phyloP scores from a whole-genome alignment of 2,113 vertebrate species.

The Nesoenas mayeri region DNA sequence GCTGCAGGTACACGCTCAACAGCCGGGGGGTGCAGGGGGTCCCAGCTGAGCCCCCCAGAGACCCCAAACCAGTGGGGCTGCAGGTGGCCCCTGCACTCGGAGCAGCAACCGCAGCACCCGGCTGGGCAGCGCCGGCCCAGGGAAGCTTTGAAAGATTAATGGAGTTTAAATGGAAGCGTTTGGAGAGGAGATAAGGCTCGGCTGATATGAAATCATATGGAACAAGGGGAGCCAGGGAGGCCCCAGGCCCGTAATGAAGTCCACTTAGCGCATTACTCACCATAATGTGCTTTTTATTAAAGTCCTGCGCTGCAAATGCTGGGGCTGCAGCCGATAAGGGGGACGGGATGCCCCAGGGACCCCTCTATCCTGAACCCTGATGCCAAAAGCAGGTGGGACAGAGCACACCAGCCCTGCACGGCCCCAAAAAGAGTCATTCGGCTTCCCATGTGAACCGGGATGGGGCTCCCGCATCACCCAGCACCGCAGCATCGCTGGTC shows the following conservation, averaged over 20 bases:
- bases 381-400: accelerated
- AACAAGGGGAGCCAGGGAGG: conserved; percentile 47
- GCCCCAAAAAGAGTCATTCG: neutral
- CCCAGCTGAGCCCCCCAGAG: neutral
- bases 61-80: neutral
- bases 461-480: neutral
- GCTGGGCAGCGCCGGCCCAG: neutral
- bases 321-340: neutral
- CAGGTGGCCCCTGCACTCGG: neutral
- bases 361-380: too few relatives aligned
- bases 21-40: accelerated
- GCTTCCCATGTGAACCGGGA: neutral
- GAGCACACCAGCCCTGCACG: accelerated
- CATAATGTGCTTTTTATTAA: conserved; percentile 51
- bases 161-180: conserved; percentile 67
- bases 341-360: neutral
- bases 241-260: conserved; percentile 54
- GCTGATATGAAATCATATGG: conserved; percentile 62
- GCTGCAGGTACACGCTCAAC: accelerated
- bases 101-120: neutral
- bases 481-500: accelerated
- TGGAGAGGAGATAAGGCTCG: conserved; percentile 67
- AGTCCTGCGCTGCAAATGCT: neutral
- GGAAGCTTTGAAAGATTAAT: conserved; percentile 63
- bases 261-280: conserved; percentile 65